A percentile compares a stretch with the other conserved stretches of the same genome.
These are phyloP conservation scores for Phania funesta DNA, from an alignment of 2,888 invertebrate species.

Conservation along the genomic window DNA sequence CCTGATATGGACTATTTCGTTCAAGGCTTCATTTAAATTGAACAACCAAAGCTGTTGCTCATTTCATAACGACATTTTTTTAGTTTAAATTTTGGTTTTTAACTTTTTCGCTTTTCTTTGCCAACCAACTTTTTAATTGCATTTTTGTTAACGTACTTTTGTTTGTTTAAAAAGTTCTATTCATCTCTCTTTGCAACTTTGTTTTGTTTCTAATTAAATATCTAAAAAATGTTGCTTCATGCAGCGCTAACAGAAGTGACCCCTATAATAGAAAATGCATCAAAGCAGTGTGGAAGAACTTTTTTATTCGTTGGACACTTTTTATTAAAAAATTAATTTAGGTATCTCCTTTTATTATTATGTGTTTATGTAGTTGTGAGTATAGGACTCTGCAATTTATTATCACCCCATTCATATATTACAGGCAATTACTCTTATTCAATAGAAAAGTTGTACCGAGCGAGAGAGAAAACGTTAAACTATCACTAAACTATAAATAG, in stretches of 20 bases:
- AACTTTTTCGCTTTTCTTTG: background rate
- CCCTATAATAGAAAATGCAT: constrained; percentile 28
- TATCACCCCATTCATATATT: constrained; percentile 39
- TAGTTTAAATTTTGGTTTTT: background rate
- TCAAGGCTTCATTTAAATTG: no score
- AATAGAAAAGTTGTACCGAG: constrained; percentile 10
- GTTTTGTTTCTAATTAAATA: constrained; percentile 41
- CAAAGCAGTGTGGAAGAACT: constrained; percentile 13
- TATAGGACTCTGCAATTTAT: constrained; percentile 9
- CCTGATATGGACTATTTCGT: no score
- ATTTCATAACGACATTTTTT: background rate
- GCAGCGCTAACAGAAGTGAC: constrained; percentile 4
- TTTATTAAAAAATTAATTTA: background rate
- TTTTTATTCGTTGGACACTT: background rate
- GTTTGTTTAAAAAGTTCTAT: constrained; percentile 28
- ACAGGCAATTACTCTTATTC: constrained; percentile 55
- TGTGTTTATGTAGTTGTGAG: background rate
- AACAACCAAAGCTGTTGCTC: background rate
- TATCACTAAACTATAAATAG: constrained; percentile 55
- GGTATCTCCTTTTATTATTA: background rate
- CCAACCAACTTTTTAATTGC: constrained; percentile 44
- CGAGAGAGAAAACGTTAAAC: background rate
- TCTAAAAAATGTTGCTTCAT: background rate
- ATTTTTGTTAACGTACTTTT: constrained; percentile 37
- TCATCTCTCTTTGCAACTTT: constrained; percentile 38